Evolutionary conservation across 1,140 invertebrate genomes (phyloP).

Genomic region (Heliothis virescens): DNA sequence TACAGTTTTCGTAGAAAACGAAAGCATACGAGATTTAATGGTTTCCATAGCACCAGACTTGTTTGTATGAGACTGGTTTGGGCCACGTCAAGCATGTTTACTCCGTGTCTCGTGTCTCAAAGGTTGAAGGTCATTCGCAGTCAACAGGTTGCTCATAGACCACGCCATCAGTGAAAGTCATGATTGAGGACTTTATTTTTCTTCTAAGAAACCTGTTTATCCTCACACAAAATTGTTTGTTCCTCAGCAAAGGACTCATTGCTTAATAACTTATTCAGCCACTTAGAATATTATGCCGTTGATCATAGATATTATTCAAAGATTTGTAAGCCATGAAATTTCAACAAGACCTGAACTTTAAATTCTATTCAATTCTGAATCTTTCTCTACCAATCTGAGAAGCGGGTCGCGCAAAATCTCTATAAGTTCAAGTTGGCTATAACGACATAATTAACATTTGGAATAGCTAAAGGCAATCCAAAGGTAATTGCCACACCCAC

Average conservation of each 20-base stretch:
- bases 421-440: slow-evolving; percentile 26
- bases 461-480: slow-evolving; percentile 19
- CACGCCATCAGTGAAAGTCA: slow-evolving; percentile 30
- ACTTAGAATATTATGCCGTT: neutral
- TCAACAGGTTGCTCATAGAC: slow-evolving; percentile 21
- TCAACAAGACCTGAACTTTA: slow-evolving; percentile 41
- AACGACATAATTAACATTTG: slow-evolving; percentile 40
- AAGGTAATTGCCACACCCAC: slow-evolving; percentile 26
- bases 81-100: slow-evolving; percentile 9
- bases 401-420: slow-evolving; percentile 8
- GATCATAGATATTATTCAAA: slow-evolving; percentile 20
- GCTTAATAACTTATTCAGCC: too few species aligned
- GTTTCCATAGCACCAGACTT: slow-evolving; percentile 4
- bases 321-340: slow-evolving; percentile 20
- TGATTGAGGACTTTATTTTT: slow-evolving; percentile 16
- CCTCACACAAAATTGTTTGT: neutral
- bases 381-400: slow-evolving; percentile 34
- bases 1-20: slow-evolving; percentile 13
- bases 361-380: slow-evolving; percentile 29
- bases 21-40: slow-evolving; percentile 26
- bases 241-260: too few species aligned
- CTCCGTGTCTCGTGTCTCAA: neutral
- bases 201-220: neutral
- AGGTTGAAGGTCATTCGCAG: slow-evolving; percentile 29
- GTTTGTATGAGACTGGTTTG: slow-evolving; percentile 28